Evolutionary conservation across 2,888 invertebrate species (phyloP).

Genomic region (Epistrophe grossulariae): DNA sequence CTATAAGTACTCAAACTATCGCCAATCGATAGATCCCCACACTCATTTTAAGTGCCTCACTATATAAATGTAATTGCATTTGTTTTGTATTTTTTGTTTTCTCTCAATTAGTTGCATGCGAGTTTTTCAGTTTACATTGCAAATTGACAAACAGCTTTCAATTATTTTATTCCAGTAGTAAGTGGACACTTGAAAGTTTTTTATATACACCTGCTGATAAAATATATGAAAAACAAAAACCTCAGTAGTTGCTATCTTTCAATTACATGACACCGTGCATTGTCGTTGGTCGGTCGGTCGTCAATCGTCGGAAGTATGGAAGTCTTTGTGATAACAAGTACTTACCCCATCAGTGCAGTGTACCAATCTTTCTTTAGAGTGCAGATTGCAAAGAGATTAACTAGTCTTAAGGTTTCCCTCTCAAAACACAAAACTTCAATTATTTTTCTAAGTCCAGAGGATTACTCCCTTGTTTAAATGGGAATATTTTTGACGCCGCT

Average conservation of each 20-base stretch:
- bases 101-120: slow-evolving; percentile 52
- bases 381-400: slow-evolving; percentile 35
- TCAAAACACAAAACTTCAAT: slow-evolving; percentile 15
- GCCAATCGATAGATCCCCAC: slow-evolving; percentile 40
- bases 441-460: neutral
- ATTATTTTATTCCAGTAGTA: slow-evolving; percentile 46
- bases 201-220: neutral
- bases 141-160: slow-evolving; percentile 52
- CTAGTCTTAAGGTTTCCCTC: slow-evolving; percentile 10
- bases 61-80: slow-evolving; percentile 40
- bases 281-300: neutral
- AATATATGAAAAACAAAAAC: neutral
- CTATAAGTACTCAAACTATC: slow-evolving; percentile 24
- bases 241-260: slow-evolving; percentile 4
- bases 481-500: neutral
- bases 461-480: neutral
- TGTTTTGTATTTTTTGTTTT: neutral
- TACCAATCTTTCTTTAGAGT: neutral
- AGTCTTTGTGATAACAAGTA: slow-evolving; percentile 3
- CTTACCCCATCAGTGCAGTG: neutral
- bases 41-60: slow-evolving; percentile 40
- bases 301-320: slow-evolving; percentile 13
- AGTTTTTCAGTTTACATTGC: slow-evolving; percentile 27
- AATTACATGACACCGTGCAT: neutral
- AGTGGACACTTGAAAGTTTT: slow-evolving; percentile 44